A percentile compares a stretch with the other conserved stretches of the same genome.
Evolutionary conservation across 2,113 vertebrate species (phyloP).

Genomic region (Capra hircus): DNA sequence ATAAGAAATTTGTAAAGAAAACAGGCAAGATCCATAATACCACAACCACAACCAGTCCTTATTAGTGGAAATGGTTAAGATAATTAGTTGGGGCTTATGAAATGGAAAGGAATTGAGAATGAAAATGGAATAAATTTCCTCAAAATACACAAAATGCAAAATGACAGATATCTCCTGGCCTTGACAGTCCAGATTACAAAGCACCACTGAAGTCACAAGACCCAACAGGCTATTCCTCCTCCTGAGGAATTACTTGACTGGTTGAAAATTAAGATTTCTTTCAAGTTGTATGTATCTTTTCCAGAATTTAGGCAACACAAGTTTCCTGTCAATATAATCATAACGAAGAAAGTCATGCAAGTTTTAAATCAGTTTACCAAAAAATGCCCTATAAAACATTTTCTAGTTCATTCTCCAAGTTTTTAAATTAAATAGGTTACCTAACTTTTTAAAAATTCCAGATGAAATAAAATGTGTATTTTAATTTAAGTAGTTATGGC

Average conservation of each 20-base stretch:
- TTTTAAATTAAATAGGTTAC: not conserved
- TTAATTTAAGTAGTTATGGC: not conserved
- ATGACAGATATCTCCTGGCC: not conserved
- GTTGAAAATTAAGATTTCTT: conserved; percentile 4
- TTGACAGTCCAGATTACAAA: not conserved
- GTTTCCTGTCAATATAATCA: not conserved
- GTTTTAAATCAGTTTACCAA: not conserved
- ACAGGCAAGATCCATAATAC: not conserved
- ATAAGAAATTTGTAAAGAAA: not conserved
- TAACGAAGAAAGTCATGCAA: not conserved
- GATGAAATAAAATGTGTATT: conserved; percentile 7
- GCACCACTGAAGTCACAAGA: not conserved
- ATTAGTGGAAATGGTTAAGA: not conserved
- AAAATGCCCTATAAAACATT: not conserved
- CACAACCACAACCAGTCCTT: not conserved
- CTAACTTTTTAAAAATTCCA: not conserved
- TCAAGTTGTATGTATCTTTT: not conserved
- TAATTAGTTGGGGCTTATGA: not conserved
- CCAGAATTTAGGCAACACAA: not conserved
- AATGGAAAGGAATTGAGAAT: conserved; percentile 34
- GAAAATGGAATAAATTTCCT: not conserved
- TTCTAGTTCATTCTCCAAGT: not conserved
- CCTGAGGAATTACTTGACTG: not conserved
- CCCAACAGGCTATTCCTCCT: not conserved
- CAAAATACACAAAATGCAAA: not conserved